Evolutionary conservation across 2,113 vertebrate species (phyloP).

Genomic region (Numida meleagris): DNA sequence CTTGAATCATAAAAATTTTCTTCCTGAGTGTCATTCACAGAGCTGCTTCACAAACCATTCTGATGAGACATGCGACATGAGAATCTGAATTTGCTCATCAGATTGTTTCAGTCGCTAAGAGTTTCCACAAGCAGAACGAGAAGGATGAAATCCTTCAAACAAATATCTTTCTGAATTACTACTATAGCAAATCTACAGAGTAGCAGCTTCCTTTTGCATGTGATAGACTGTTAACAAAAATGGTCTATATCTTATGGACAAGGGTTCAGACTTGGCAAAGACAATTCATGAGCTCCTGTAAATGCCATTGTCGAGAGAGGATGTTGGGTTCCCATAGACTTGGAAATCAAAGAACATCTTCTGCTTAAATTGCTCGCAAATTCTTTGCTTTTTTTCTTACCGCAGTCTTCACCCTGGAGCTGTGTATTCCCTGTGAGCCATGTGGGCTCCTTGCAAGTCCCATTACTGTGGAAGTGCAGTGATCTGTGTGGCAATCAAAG

Average conservation of each 20-base stretch:
- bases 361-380: background rate
- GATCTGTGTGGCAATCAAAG: conserved; percentile 27
- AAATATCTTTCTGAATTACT: background rate
- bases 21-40: background rate
- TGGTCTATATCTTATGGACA: background rate
- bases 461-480: background rate
- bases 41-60: background rate
- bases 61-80: background rate
- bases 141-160: background rate
- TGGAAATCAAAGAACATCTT: background rate
- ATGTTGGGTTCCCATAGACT: background rate
- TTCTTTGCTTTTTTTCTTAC: background rate
- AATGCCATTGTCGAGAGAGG: background rate
- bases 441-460: background rate
- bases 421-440: background rate
- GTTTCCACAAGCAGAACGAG: background rate
- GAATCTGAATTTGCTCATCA: background rate
- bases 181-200: background rate
- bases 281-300: background rate
- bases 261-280: background rate
- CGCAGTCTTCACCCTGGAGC: background rate
- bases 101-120: background rate
- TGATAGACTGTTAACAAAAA: background rate
- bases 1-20: background rate
- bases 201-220: background rate